Evolutionary conservation across 2,797 vertebrate genomes (phyloP).

Genomic region (Xyrichtys novacula): DNA sequence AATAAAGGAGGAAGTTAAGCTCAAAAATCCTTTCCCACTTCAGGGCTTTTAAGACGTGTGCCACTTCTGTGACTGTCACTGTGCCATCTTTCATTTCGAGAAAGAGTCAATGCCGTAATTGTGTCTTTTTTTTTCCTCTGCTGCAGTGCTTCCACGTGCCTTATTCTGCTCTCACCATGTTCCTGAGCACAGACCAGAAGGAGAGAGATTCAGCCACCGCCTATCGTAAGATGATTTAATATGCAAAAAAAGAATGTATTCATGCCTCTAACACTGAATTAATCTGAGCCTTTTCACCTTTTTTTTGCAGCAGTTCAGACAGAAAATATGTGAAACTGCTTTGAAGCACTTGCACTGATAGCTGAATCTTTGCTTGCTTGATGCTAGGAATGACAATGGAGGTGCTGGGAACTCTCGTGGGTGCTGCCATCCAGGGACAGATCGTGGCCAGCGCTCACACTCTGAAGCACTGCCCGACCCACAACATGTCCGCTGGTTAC

Average conservation of each 20-base stretch:
- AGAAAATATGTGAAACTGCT: background rate
- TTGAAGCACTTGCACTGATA: background rate
- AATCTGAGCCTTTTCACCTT: background rate
- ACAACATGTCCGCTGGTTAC: constrained; percentile 77
- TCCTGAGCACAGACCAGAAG: constrained; percentile 92
- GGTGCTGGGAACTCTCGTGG: constrained; percentile 92
- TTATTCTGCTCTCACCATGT: constrained; percentile 98
- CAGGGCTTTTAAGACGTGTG: background rate
- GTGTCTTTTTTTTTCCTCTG: constrained; percentile 38
- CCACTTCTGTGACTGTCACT: background rate
- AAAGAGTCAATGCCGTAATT: background rate
- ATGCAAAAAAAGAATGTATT: constrained; percentile 5
- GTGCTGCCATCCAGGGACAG: constrained; percentile 94
- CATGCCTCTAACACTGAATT: constrained; percentile 5
- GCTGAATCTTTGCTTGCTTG: constrained; percentile 14
- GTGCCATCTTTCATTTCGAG: background rate
- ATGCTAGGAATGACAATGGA: constrained; percentile 94
- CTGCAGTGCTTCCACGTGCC: constrained; percentile 94
- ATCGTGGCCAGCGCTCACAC: constrained; percentile 93
- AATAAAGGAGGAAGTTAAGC: background rate
- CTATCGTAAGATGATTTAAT: constrained; percentile 87
- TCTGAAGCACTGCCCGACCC: constrained; percentile 84
- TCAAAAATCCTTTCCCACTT: background rate
- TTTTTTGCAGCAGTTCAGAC: background rate
- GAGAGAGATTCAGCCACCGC: constrained; percentile 96